Evolutionary conservation across 2,888 invertebrate species (phyloP).

Genomic region (Tetheella fluctuosa): DNA sequence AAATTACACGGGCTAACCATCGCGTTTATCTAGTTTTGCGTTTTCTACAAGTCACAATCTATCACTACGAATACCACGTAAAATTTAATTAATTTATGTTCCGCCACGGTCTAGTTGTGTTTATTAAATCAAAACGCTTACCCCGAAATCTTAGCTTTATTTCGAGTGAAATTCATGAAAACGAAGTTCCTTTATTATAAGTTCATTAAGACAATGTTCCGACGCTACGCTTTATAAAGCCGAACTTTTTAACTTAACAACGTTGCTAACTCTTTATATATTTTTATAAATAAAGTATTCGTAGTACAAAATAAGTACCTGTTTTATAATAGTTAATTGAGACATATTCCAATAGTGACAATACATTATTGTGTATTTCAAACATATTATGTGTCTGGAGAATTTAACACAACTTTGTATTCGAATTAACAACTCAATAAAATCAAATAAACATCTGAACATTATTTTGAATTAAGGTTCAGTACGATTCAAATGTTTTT

Average conservation of each 20-base stretch:
- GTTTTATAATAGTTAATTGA: not conserved
- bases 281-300: not conserved
- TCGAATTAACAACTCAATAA: no score
- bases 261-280: constrained; percentile 20
- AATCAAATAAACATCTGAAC: no score
- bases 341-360: constrained; percentile 16
- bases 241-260: constrained; percentile 49
- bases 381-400: no score
- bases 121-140: constrained; percentile 62
- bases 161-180: constrained; percentile 56
- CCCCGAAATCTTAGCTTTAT: constrained; percentile 49
- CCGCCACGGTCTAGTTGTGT: constrained; percentile 29
- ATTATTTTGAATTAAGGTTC: no score
- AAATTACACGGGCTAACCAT: no score
- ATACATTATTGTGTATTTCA: no score
- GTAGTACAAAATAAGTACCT: no score
- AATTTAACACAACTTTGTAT: no score
- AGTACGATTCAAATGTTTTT: not conserved
- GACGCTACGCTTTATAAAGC: constrained; percentile 40
- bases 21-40: no score
- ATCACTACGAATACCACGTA: not conserved
- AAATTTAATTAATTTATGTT: constrained; percentile 20
- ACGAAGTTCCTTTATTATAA: constrained; percentile 66
- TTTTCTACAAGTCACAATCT: not conserved
- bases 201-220: constrained; percentile 59